These are phyloP conservation scores for Iselma pallidipennis DNA, from an alignment of 2,888 invertebrate genomes.

Conservation along the genomic window DNA sequence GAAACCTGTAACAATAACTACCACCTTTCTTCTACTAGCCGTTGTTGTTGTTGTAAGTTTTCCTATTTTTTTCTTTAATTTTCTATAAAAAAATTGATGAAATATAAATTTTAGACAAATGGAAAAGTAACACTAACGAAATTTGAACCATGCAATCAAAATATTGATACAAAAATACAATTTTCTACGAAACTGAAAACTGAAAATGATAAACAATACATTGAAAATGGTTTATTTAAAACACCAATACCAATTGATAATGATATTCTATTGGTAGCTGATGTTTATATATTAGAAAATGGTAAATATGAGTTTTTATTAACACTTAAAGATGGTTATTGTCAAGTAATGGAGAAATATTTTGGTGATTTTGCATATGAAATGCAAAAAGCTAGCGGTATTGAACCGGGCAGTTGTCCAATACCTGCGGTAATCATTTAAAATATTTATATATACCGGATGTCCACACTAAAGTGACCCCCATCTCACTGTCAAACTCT, in stretches of 20 bases:
- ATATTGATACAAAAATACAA: slow-evolving; percentile 23
- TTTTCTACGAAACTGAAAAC: slow-evolving; percentile 16
- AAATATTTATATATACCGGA: slow-evolving; percentile 1
- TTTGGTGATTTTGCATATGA: slow-evolving; percentile 35
- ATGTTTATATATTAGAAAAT: slow-evolving; percentile 28
- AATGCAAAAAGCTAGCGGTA: slow-evolving; percentile 33
- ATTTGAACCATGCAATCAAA: slow-evolving; percentile 29
- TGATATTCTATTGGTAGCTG: slow-evolving; percentile 21
- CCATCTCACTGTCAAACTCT: no score
- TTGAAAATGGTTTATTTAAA: slow-evolving; percentile 26
- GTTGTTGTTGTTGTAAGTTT: no score
- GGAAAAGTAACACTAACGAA: slow-evolving; percentile 19
- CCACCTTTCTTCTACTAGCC: no score
- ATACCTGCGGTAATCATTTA: background rate
- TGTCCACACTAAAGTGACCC: no score
- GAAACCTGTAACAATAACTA: no score
- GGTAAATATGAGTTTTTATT: slow-evolving; percentile 30
- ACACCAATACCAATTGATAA: slow-evolving; percentile 28
- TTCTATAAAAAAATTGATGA: background rate
- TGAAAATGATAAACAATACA: slow-evolving; percentile 21
- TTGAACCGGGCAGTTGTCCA: slow-evolving; percentile 32
- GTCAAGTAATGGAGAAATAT: slow-evolving; percentile 27
- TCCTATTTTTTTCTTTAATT: no score
- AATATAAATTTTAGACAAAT: background rate
- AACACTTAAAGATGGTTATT: slow-evolving; percentile 28